Evolutionary conservation across 1,140 invertebrate species (phyloP).

Genomic region (Drosophila murphyi): DNA sequence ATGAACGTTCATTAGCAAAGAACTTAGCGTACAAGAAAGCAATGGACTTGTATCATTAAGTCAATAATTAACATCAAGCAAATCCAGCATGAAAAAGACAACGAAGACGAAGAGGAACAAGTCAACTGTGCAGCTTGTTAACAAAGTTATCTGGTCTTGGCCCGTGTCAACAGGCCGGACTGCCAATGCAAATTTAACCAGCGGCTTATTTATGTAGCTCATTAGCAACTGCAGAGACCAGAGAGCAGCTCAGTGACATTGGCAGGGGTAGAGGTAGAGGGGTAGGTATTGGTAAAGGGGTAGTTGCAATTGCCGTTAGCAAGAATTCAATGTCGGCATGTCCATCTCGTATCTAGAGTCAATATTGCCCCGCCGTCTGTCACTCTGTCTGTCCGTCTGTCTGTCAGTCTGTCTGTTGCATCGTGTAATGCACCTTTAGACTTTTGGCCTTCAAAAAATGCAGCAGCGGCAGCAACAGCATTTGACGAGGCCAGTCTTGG

Average conservation of each 20-base stretch:
- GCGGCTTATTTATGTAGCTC: constrained; percentile 71
- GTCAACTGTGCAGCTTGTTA: constrained; percentile 49
- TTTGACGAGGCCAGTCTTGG: constrained; percentile 18
- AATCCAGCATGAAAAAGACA: constrained; percentile 7
- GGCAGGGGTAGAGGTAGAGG: neutral
- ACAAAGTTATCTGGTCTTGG: constrained; percentile 57
- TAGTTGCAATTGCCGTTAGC: constrained; percentile 53
- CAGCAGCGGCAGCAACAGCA: neutral
- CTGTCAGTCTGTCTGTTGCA: neutral
- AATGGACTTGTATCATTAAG: constrained; percentile 65
- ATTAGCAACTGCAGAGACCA: constrained; percentile 53
- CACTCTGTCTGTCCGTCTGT: constrained; percentile 15
- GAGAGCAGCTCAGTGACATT: too few relatives aligned
- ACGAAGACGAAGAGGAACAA: constrained; percentile 11
- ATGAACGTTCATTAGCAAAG: neutral
- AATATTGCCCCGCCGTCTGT: constrained; percentile 45
- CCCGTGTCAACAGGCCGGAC: constrained; percentile 38
- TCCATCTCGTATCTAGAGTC: constrained; percentile 63
- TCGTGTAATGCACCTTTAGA: constrained; percentile 50
- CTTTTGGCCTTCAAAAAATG: constrained; percentile 71
- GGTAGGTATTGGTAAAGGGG: neutral
- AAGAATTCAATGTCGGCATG: constrained; percentile 53
- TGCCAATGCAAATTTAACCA: constrained; percentile 74
- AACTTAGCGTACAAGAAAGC: constrained; percentile 1
- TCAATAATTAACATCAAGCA: constrained; percentile 6